Conservation (phyloP, 2,113 vertebrate species). For the Chlamydotis undulata region DNA sequence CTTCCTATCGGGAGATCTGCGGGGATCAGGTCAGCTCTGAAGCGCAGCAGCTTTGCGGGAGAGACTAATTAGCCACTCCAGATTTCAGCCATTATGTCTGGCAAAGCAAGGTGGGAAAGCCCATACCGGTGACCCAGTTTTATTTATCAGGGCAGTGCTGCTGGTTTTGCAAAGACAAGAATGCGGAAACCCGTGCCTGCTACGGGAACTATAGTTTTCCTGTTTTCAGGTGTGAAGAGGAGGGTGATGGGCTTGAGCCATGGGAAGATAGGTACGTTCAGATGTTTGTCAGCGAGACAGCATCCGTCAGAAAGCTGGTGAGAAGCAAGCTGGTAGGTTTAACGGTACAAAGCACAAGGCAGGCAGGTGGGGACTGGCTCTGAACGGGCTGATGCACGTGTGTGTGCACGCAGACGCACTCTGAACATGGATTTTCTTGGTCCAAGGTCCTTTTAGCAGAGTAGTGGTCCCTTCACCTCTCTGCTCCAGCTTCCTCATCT, state of each 20-base stretch:
- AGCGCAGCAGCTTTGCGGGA: constrained; percentile 28
- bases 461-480: background rate
- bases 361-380: background rate
- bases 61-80: background rate
- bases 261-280: background rate
- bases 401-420: background rate
- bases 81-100: background rate
- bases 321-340: background rate
- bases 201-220: background rate
- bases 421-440: background rate
- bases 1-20: constrained; percentile 70
- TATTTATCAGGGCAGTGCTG: background rate
- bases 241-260: background rate
- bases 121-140: background rate
- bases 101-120: background rate
- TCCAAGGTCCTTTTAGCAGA: background rate
- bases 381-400: background rate
- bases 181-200: background rate
- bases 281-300: fast-evolving
- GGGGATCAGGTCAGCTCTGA: constrained; percentile 70
- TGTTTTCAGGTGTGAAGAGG: background rate
- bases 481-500: background rate
- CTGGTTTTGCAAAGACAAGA: background rate
- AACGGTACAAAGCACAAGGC: background rate
- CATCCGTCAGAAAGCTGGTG: background rate